Evolutionary conservation across 2,113 vertebrate genomes (phyloP).

Genomic region (Psilopsiagon aymara): DNA sequence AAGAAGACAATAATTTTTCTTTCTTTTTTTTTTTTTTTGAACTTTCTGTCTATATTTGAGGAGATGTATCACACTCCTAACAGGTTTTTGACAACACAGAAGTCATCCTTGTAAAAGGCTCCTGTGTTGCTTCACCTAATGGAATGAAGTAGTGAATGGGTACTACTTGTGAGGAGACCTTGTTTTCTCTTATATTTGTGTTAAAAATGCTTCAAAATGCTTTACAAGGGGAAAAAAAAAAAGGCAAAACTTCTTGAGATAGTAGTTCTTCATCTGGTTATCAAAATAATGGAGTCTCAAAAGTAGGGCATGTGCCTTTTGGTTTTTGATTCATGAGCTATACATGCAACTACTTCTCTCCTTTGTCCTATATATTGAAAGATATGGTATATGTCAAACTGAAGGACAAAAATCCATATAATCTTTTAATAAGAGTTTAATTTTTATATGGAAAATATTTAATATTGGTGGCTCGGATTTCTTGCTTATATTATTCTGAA

Average conservation of each 20-base stretch:
- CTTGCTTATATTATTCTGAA: not conserved
- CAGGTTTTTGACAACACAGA: not conserved
- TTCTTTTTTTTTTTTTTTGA: not conserved
- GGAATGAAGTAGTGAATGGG: not conserved
- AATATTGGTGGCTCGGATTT: not conserved
- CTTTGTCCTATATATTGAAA: not conserved
- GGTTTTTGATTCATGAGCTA: not conserved
- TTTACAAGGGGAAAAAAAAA: not conserved
- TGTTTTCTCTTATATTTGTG: not conserved
- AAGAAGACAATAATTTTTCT: not conserved
- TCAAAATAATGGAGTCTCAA: not conserved
- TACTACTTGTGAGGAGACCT: not conserved
- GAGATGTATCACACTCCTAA: not conserved
- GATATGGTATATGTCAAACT: not conserved
- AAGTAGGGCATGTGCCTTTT: not conserved
- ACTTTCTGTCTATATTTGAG: not conserved
- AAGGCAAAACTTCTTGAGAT: not conserved
- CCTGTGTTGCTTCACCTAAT: not conserved
- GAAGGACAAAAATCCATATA: not conserved
- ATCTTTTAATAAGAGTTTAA: not conserved
- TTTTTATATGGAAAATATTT: not conserved
- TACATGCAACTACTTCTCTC: not conserved
- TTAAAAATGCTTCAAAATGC: not conserved
- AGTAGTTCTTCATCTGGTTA: not conserved
- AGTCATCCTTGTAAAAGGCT: not conserved